Conservation (phyloP, 2,888 invertebrate species). For the Ypsolopha scabrella region DNA sequence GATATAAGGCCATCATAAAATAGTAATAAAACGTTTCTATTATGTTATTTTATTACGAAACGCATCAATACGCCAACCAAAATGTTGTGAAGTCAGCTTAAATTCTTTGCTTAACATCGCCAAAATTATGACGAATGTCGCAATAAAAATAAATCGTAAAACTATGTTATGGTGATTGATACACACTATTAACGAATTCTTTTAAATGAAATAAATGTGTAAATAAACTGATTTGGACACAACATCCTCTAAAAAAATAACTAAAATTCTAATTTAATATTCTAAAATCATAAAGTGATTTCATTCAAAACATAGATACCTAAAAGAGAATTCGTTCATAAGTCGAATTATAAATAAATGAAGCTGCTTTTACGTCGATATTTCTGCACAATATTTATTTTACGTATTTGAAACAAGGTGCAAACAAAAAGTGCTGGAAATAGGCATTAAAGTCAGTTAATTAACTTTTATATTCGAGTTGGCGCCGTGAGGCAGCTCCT, state of each 20-base stretch:
- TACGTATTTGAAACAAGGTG: background rate
- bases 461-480: constrained; percentile 32
- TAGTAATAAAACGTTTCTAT: constrained; percentile 28
- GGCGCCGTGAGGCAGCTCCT: constrained; percentile 4
- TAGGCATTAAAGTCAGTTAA: constrained; percentile 17
- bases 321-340: too few species aligned
- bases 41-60: constrained; percentile 25
- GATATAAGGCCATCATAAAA: constrained; percentile 25
- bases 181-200: too few species aligned
- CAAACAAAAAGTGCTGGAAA: constrained; percentile 7
- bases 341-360: background rate
- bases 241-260: too few species aligned
- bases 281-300: too few species aligned
- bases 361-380: background rate
- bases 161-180: background rate
- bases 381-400: background rate
- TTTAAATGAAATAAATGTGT: too few species aligned
- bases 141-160: constrained; percentile 27
- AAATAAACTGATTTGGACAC: too few species aligned
- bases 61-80: too few species aligned
- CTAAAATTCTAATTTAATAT: too few species aligned
- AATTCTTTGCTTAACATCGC: background rate
- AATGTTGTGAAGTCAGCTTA: too few species aligned
- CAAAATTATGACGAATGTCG: constrained; percentile 10
- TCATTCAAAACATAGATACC: too few species aligned